phyloP scores from a whole-genome alignment of 2,113 vertebrate species.

The Calyptomena viridis region DNA sequence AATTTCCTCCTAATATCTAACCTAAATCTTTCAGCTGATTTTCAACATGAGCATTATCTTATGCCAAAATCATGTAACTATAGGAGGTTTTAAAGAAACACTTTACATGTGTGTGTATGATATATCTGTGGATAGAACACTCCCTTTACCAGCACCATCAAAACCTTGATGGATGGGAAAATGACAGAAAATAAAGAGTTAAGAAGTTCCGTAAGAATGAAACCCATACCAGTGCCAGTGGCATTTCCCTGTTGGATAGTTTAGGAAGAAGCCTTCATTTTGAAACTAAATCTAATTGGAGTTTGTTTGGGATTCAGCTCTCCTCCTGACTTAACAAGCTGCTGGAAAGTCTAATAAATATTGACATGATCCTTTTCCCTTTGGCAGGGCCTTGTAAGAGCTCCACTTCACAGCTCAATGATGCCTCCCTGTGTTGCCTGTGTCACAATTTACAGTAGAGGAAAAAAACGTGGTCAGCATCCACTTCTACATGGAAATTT shows the following conservation, averaged over 20 bases:
- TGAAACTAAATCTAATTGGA: conserved; percentile 48
- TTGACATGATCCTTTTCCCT: conserved; percentile 9
- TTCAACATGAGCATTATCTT: background rate
- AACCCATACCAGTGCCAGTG: background rate
- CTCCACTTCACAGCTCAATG: background rate
- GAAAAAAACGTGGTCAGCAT: background rate
- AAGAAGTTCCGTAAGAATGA: background rate
- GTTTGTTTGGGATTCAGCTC: conserved; percentile 50
- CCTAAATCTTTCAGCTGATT: background rate
- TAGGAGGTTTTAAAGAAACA: accelerated
- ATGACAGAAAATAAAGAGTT: background rate
- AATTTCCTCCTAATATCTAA: background rate
- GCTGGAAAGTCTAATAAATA: conserved; percentile 47
- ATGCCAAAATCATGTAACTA: background rate
- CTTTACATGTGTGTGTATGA: accelerated
- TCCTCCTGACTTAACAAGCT: conserved; percentile 39
- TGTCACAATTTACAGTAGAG: background rate
- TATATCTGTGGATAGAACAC: background rate
- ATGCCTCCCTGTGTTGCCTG: conserved; percentile 22
- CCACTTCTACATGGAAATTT: background rate
- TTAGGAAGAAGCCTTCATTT: background rate
- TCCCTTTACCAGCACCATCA: background rate
- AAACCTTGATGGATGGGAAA: background rate
- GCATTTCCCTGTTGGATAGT: background rate
- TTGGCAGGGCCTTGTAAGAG: background rate